Base-by-base conservation (phyloP, 2,888 invertebrate genomes). In the Athalia rosae region DNA sequence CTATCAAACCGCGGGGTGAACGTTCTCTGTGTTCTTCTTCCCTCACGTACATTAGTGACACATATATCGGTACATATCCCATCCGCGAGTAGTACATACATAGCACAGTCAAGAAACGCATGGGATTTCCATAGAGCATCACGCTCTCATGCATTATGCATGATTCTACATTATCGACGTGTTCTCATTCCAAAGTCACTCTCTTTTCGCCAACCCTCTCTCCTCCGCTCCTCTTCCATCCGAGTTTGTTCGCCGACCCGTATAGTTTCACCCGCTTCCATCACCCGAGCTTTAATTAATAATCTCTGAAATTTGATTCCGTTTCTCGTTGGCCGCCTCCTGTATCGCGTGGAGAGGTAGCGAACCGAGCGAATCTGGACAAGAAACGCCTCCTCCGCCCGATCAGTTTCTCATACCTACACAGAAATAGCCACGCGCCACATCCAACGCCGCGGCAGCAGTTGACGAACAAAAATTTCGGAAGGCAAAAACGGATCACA, bases 151-250 rank as follows among this genome's bases (percentile, higher is more conserved):
- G 79, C 79, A 81, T 81, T 79, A 81, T 80, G 78, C 81, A 81
- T 77, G 80, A 76, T 79, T 79, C 77, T 77, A 76, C 56, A 80
- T 81, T 80, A 81, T 81, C 81, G 81, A 81, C 81, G 81, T 81
- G 81, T 80, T 78, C 81, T 81, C 80, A 79, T 81, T 81, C 79
- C 81, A 76, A 79, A 81, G 81, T 81, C 80, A 79, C 80, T 78
- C 78, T 79, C 77, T 78, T 48, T 64, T 47, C 50, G 11, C 15
- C 28, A 67, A 9, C 11, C 67, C 56, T n/a, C 41, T 48, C 15
- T 47, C 66, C 66, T 50, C 56, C 69, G 53, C n/a, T 69, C 53
- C 53, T n/a, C 53, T 6, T 69, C 50, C 13, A 47, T 8, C 45
- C 45, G 53, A 9, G 11, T 7, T n/a, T n/a, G 53, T 7, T 11